These are phyloP conservation scores for Microvelia longipes DNA, from an alignment of 1,140 invertebrate species.

Conservation along the genomic window DNA sequence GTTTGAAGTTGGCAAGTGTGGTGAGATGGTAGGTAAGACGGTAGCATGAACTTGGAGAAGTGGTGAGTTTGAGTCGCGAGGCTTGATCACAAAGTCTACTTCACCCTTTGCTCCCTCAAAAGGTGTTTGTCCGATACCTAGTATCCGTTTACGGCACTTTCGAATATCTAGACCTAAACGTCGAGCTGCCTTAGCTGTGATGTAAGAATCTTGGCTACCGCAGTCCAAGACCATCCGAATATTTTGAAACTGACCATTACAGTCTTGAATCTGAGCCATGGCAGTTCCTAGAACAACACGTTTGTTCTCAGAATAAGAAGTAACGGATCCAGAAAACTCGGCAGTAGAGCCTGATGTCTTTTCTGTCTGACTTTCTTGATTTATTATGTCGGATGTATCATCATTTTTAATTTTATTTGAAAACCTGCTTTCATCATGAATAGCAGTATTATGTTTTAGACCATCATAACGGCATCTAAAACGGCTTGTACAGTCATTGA, in stretches of 20 bases:
- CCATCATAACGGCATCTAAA: not conserved
- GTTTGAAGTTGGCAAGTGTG: not conserved
- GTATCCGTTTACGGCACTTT: not conserved
- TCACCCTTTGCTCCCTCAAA: not conserved
- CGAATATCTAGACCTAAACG: not conserved
- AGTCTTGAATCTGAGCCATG: not conserved
- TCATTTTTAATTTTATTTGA: not conserved
- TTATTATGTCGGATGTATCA: not conserved
- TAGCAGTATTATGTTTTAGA: not conserved
- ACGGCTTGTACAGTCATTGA: not conserved
- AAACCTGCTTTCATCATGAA: not conserved
- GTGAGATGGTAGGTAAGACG: not conserved
- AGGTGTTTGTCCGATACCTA: not conserved
- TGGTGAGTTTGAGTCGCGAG: not conserved
- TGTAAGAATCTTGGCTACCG: not conserved
- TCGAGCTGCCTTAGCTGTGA: not conserved
- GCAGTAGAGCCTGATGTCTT: not conserved
- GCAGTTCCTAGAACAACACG: not conserved
- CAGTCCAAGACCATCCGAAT: not conserved
- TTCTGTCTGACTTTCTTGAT: not conserved
- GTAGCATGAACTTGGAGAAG: not conserved
- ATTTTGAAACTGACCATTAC: not conserved
- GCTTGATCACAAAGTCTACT: not conserved
- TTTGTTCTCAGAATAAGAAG: not conserved
- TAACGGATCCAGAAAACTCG: not conserved